Base-by-base conservation (phyloP, 2,113 vertebrate genomes). In the Picathartes gymnocephalus region DNA sequence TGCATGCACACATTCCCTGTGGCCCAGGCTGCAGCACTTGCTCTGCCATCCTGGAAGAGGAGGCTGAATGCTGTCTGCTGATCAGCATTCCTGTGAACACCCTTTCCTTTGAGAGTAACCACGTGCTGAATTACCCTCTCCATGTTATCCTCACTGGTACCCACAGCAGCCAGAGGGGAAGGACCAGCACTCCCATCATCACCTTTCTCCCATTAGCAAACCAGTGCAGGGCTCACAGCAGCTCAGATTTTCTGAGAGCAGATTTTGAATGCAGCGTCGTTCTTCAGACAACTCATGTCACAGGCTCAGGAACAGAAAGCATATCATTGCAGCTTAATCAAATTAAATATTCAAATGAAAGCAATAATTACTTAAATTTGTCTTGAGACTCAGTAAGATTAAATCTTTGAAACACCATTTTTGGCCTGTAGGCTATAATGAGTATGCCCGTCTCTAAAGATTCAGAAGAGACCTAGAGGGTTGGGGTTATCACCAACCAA, bases 261-360 rank as follows among this genome's bases (percentile, higher is more conserved):
- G 11, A 42, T n/a, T 88, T 64, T 60, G 25, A 92, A 71, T 40
- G 39, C 45, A 90, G 69, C 3, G 2, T 82, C 22, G 31, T 51
- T 90, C 37, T 74, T 62, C 71, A 84, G 64, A 79, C 58, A 90
- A 70, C 73, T 39, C 27, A 57, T 84, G 90, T 74, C 54, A 50
- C 27, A 50, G 61, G 72, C 79, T 96, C 74, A 81, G 68, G 50
- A 93, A 92, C 8, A 96, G 68, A 94, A 95, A 93, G 68, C 56
- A 76, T 81, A 94, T 51, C 54, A 88, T 23, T 93, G 80, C 1
- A 0, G 87, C 74, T 96, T 97, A 96, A 97, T 97, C 92, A 95
- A 97, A 97, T 97, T 96, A 97, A 97, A 96, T 78, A 97, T 93
- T 95, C 90, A 96, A 96, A 96, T 93, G 68, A 97, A 96, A 96